A percentile compares a stretch with the other conserved stretches of the same genome.
These are phyloP conservation scores for Gallinago media DNA, from an alignment of 2,113 vertebrate species.

Conservation along the genomic window DNA sequence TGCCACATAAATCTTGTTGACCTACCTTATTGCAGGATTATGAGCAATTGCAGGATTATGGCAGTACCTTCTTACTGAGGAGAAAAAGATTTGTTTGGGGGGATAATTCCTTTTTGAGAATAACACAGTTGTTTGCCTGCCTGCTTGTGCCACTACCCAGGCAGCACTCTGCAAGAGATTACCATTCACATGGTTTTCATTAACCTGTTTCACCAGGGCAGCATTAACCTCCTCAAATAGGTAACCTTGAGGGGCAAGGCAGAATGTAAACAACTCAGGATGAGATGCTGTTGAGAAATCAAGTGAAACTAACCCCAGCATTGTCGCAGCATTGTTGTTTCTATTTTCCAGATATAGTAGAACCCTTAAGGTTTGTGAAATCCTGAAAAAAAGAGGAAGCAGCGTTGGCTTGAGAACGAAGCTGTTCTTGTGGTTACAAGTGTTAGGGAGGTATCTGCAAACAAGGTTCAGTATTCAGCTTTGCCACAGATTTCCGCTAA, in stretches of 20 bases:
- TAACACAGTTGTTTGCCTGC: background rate
- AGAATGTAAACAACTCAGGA: slow-evolving; percentile 3
- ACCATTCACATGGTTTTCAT: background rate
- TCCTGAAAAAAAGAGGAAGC: background rate
- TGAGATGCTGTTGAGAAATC: background rate
- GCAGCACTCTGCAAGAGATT: background rate
- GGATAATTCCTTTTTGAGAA: background rate
- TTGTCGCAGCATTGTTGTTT: background rate
- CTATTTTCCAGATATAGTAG: background rate
- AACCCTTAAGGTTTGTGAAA: background rate
- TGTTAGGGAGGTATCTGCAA: background rate
- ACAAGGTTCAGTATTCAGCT: background rate
- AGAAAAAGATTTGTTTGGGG: background rate
- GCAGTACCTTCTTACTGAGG: background rate
- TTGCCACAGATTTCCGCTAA: background rate
- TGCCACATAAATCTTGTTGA: background rate
- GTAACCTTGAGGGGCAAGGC: background rate
- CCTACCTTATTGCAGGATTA: background rate
- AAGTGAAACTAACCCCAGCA: background rate
- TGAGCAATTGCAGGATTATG: background rate
- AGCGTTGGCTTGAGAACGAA: accelerated
- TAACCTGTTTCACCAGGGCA: background rate
- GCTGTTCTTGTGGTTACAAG: background rate
- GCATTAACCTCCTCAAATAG: background rate
- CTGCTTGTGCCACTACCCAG: background rate